phyloP scores from a whole-genome alignment of 2,888 invertebrate species.

The Pseudoips prasinana region DNA sequence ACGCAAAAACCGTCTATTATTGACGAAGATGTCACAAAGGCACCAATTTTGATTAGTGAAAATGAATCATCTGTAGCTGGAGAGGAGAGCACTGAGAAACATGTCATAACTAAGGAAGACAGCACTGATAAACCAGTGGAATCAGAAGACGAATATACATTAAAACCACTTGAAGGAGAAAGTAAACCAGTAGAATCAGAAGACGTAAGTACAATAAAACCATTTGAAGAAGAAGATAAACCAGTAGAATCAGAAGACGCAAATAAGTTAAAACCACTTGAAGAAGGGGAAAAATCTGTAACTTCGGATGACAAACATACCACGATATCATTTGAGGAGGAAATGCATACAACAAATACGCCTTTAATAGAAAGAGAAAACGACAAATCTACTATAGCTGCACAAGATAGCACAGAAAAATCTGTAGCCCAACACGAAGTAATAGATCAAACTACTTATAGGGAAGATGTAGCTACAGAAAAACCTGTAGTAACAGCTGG shows the following conservation, averaged over 20 bases:
- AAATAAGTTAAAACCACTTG: too few relatives aligned
- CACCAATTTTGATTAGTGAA: background rate
- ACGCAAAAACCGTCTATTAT: background rate
- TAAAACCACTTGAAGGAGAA: too few relatives aligned
- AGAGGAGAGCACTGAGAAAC: background rate
- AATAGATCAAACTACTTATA: constrained; percentile 4
- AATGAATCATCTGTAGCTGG: background rate
- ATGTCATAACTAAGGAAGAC: background rate
- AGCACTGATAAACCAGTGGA: background rate
- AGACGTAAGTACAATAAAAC: too few relatives aligned
- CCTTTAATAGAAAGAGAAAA: too few relatives aligned
- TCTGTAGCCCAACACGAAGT: background rate
- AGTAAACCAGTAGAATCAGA: too few relatives aligned
- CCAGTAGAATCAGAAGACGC: too few relatives aligned
- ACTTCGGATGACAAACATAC: too few relatives aligned
- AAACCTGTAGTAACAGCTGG: background rate
- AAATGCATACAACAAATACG: too few relatives aligned
- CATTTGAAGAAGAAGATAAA: too few relatives aligned
- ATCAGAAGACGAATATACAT: too few relatives aligned
- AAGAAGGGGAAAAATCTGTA: too few relatives aligned
- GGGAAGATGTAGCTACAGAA: constrained; percentile 7
- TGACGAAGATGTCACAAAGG: background rate
- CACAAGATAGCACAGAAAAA: constrained; percentile 4
- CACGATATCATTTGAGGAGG: too few relatives aligned
- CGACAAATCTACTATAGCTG: background rate